Evolutionary conservation across 2,797 vertebrate genomes (phyloP), one percentile per base, ranked within the genome.

Genomic region (Myiotriccus ornatus): DNA sequence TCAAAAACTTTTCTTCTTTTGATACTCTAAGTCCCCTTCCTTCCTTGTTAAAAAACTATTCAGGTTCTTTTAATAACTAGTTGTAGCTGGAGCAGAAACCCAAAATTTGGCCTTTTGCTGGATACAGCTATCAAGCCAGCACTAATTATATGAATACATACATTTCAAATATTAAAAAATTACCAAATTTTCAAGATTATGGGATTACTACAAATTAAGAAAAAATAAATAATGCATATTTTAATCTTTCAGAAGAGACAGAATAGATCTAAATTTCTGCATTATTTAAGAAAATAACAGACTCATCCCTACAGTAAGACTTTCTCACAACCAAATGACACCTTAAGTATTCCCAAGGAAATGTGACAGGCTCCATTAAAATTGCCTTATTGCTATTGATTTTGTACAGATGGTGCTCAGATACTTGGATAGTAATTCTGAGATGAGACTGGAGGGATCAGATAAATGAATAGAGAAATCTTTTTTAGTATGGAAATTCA

Each of bases 291-390:
- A 86, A 71, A 67, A 43, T 8, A 8, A 5, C 28, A 77, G 47
- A n/a, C 14, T 68, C 9, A 59, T 46, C 22, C 20, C 21, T 47
- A 7, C 20, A 44, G 27, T 57, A 86, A 75, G 25, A 47, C 22
- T 83, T 91, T 64, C 30, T 70, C 15, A 77, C 70, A 73, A 64
- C 28, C 21, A 64, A 84, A 12, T 50, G 68, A 70, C 19, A 64
- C 16, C 22, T 63, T 34, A 59, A 76, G 12, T 52, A 84, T 64
- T 92, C 44, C 30, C 41, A 62, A 23, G 64, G 47, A 90, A 79
- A 69, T 89, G 19, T 69, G 63, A 63, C 27, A 74, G 52, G n/a
- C 23, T 94, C 55, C 56, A 50, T 87, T 88, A 84, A 93, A 86
- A 77, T 56, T 82, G 30, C 41, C 49, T 56, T 84, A 79, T 64